phyloP scores from a whole-genome alignment of 2,113 vertebrate species.

The Megaleporinus macrocephalus region DNA sequence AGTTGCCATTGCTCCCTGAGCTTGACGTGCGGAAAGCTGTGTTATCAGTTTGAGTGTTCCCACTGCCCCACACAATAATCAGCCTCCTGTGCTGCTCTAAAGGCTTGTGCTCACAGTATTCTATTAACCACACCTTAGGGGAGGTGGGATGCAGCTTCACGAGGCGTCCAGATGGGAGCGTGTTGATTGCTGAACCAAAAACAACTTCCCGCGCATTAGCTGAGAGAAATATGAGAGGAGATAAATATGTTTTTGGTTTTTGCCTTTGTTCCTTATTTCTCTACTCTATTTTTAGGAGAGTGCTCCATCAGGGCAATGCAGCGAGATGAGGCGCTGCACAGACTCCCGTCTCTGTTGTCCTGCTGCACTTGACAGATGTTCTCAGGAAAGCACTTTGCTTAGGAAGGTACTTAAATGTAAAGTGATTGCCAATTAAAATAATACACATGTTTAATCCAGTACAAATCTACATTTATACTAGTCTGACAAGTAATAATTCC shows the following conservation, averaged over 20 bases:
- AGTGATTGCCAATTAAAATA: background rate
- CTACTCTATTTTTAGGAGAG: conserved; percentile 32
- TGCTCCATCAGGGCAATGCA: conserved; percentile 27
- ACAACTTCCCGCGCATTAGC: background rate
- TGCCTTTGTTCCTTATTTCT: background rate
- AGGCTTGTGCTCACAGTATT: conserved; percentile 11
- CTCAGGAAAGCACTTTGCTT: background rate
- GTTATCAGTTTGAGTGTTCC: conserved; percentile 35
- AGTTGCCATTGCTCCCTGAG: background rate
- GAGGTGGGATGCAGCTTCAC: background rate
- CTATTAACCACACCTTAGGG: background rate
- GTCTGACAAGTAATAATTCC: background rate
- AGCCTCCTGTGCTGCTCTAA: conserved; percentile 25
- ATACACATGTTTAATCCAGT: background rate
- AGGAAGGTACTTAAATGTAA: background rate
- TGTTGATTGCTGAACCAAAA: background rate
- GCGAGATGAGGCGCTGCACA: background rate
- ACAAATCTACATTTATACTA: background rate
- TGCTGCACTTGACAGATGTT: conserved; percentile 57
- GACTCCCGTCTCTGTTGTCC: background rate
- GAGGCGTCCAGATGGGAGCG: background rate
- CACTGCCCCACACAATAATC: conserved; percentile 10
- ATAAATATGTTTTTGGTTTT: background rate
- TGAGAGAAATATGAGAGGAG: background rate
- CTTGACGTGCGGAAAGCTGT: background rate